phyloP scores from a whole-genome alignment of 2,888 invertebrate genomes.

The Acanthoscelides obtectus region DNA sequence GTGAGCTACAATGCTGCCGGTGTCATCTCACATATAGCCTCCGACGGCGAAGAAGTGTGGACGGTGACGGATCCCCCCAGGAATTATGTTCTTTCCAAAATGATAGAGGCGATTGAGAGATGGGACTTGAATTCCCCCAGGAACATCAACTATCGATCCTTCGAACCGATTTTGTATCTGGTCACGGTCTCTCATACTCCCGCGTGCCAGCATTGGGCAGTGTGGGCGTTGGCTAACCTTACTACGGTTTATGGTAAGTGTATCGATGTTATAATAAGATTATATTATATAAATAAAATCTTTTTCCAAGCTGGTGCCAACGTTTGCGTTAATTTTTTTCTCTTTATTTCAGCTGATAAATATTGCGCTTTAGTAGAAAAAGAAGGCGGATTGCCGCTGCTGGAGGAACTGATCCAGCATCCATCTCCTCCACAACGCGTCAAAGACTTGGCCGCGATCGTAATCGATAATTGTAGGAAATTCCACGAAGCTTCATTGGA shows the following conservation, averaged over 20 bases:
- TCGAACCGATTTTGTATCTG: slow-evolving; percentile 87
- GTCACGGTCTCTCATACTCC: slow-evolving; percentile 80
- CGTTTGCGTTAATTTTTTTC: too few relatives aligned
- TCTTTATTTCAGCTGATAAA: slow-evolving; percentile 69
- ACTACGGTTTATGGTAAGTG: slow-evolving; percentile 87
- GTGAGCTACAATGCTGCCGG: slow-evolving; percentile 90
- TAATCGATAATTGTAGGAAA: slow-evolving; percentile 61
- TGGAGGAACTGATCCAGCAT: slow-evolving; percentile 62
- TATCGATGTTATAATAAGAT: background rate
- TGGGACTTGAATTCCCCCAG: slow-evolving; percentile 86
- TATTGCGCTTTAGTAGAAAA: slow-evolving; percentile 84
- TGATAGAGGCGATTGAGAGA: slow-evolving; percentile 77
- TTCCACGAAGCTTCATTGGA: slow-evolving; percentile 28
- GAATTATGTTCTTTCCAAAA: slow-evolving; percentile 64
- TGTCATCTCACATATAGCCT: slow-evolving; percentile 91
- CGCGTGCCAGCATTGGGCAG: slow-evolving; percentile 93
- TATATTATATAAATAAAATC: background rate
- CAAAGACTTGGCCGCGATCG: slow-evolving; percentile 63
- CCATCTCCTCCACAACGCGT: slow-evolving; percentile 61
- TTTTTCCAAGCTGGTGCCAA: background rate
- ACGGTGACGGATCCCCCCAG: slow-evolving; percentile 66
- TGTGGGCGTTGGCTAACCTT: slow-evolving; percentile 95
- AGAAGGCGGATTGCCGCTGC: slow-evolving; percentile 77
- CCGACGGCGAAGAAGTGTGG: slow-evolving; percentile 85
- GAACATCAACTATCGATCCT: slow-evolving; percentile 95